Conservation (phyloP, 2,888 invertebrate genomes). For the Apoda limacodes region DNA sequence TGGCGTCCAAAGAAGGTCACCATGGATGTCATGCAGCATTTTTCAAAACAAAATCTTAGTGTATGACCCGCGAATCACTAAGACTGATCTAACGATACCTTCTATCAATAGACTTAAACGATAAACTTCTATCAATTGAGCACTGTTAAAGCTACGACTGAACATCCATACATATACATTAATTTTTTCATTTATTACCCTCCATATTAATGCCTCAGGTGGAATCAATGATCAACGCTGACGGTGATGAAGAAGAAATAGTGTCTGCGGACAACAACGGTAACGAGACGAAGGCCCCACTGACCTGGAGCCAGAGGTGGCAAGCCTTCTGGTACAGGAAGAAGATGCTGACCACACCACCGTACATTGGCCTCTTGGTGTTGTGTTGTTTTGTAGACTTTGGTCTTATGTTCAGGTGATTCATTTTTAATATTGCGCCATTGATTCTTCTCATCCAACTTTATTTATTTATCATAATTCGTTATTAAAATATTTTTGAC, state of each 20-base stretch:
- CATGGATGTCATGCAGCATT: too few relatives aligned
- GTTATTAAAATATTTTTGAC: too few relatives aligned
- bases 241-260: conserved; percentile 53
- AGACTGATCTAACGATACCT: too few relatives aligned
- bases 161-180: too few relatives aligned
- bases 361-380: conserved; percentile 62
- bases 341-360: conserved; percentile 62
- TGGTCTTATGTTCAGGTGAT: conserved; percentile 71
- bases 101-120: too few relatives aligned
- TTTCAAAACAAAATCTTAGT: too few relatives aligned
- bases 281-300: conserved; percentile 51
- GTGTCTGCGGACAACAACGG: conserved; percentile 56
- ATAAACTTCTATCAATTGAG: too few relatives aligned
- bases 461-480: not conserved
- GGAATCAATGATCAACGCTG: conserved; percentile 57
- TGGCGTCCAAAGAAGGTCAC: too few relatives aligned
- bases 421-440: not conserved
- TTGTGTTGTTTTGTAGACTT: conserved; percentile 72
- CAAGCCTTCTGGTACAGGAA: conserved; percentile 55
- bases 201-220: too few relatives aligned
- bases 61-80: too few relatives aligned
- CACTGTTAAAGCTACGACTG: too few relatives aligned
- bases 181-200: too few relatives aligned
- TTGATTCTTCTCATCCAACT: not conserved
- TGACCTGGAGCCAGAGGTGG: conserved; percentile 56